Evolutionary conservation across 2,888 invertebrate species (phyloP).

Genomic region (Oscheius sp.): DNA sequence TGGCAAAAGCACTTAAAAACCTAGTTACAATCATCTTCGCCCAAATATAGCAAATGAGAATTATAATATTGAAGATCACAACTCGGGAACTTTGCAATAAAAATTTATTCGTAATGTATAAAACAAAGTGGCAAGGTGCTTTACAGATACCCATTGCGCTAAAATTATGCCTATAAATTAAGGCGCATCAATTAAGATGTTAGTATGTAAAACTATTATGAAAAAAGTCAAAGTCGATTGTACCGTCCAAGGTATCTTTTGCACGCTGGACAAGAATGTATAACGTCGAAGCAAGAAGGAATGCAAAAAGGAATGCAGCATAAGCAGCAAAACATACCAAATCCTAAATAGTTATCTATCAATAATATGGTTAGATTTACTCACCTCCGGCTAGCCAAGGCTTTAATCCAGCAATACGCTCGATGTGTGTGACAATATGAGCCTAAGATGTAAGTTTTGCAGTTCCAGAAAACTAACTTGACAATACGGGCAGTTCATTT

Average conservation of each 20-base stretch:
- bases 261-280: slow-evolving; percentile 67
- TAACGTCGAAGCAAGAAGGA: slow-evolving; percentile 63
- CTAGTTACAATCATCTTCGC: background rate
- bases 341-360: too few species aligned
- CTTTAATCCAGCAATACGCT: slow-evolving; percentile 57
- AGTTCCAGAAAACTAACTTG: slow-evolving; percentile 45
- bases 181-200: background rate
- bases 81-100: slow-evolving; percentile 13
- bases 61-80: slow-evolving; percentile 10
- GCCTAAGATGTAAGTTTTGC: slow-evolving; percentile 39
- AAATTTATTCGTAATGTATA: slow-evolving; percentile 5
- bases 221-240: background rate
- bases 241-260: slow-evolving; percentile 64
- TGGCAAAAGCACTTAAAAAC: slow-evolving; percentile 65
- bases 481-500: slow-evolving; percentile 67
- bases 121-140: background rate
- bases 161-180: slow-evolving; percentile 3
- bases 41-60: background rate
- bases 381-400: slow-evolving; percentile 55
- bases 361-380: slow-evolving; percentile 66
- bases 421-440: slow-evolving; percentile 66
- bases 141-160: slow-evolving; percentile 13
- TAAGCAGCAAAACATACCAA: slow-evolving; percentile 63
- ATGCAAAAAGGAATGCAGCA: slow-evolving; percentile 65
- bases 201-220: background rate